phyloP scores from a whole-genome alignment of 2,888 invertebrate genomes.

The Subacronicta megacephala region DNA sequence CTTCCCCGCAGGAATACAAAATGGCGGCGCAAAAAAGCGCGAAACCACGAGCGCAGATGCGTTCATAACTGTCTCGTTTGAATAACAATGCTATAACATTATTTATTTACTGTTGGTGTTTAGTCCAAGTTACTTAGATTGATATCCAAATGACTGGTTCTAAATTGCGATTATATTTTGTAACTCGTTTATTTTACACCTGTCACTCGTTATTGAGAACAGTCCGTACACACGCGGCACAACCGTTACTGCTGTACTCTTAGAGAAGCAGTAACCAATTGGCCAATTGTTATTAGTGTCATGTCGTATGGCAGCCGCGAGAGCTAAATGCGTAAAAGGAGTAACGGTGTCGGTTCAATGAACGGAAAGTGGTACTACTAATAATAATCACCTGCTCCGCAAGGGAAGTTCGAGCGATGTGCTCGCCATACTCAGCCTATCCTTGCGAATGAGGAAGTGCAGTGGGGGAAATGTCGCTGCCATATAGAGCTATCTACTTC shows the following conservation, averaged over 20 bases:
- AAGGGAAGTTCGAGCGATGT: constrained; percentile 72
- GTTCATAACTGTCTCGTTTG: constrained; percentile 71
- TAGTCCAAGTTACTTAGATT: constrained; percentile 46
- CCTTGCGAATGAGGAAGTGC: constrained; percentile 63
- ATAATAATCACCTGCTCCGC: constrained; percentile 85
- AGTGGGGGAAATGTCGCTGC: constrained; percentile 33
- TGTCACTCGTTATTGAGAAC: constrained; percentile 46
- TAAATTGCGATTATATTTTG: constrained; percentile 21
- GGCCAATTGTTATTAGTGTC: constrained; percentile 86
- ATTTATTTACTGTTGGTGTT: constrained; percentile 68
- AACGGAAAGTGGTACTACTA: constrained; percentile 83
- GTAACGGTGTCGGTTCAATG: constrained; percentile 87
- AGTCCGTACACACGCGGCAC: constrained; percentile 22
- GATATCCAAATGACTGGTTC: constrained; percentile 34
- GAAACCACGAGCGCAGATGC: constrained; percentile 67
- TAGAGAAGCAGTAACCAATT: constrained; percentile 67
- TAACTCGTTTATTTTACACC: constrained; percentile 39
- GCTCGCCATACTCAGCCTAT: constrained; percentile 68
- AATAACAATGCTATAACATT: constrained; percentile 76
- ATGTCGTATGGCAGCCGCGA: constrained; percentile 78
- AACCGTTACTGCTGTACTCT: constrained; percentile 35
- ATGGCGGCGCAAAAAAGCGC: constrained; percentile 79
- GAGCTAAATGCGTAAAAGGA: constrained; percentile 84
- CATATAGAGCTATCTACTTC: constrained; percentile 42
- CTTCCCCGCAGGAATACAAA: constrained; percentile 72